These are phyloP conservation scores for Paralichthys olivaceus DNA, from an alignment of 2,113 vertebrate species.

Conservation along the genomic window DNA sequence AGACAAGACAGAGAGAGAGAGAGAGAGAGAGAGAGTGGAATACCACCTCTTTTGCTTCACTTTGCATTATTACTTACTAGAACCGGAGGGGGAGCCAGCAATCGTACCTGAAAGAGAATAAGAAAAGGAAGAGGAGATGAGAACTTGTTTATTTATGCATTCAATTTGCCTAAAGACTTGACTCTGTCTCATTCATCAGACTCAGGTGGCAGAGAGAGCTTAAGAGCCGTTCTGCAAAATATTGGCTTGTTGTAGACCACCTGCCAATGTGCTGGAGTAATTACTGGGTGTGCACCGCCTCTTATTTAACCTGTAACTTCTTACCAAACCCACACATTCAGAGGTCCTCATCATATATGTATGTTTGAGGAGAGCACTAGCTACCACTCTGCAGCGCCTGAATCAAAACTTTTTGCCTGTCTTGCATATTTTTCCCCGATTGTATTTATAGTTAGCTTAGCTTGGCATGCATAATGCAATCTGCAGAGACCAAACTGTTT, in stretches of 20 bases:
- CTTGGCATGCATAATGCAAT: constrained; percentile 53
- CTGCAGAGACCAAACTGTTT: constrained; percentile 28
- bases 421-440: constrained; percentile 32
- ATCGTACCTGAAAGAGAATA: constrained; percentile 81
- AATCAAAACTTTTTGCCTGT: constrained; percentile 36
- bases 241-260: constrained; percentile 40
- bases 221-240: constrained; percentile 47
- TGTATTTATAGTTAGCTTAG: constrained; percentile 41
- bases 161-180: constrained; percentile 72
- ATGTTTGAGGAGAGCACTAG: constrained; percentile 12
- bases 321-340: neutral
- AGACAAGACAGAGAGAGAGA: constrained; percentile 1
- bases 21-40: constrained; percentile 20
- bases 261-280: constrained; percentile 23
- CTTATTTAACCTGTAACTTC: constrained; percentile 22
- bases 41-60: constrained; percentile 36
- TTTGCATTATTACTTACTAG: constrained; percentile 81
- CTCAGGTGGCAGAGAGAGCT: constrained; percentile 57
- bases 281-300: constrained; percentile 17
- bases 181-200: constrained; percentile 69
- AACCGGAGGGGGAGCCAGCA: constrained; percentile 82
- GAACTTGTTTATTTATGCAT: constrained; percentile 75
- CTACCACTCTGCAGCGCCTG: neutral
- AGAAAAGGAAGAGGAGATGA: constrained; percentile 64
- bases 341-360: constrained; percentile 32